Base-by-base conservation (phyloP, 2,888 invertebrate species). In the Ichneumoninae sp. region DNA sequence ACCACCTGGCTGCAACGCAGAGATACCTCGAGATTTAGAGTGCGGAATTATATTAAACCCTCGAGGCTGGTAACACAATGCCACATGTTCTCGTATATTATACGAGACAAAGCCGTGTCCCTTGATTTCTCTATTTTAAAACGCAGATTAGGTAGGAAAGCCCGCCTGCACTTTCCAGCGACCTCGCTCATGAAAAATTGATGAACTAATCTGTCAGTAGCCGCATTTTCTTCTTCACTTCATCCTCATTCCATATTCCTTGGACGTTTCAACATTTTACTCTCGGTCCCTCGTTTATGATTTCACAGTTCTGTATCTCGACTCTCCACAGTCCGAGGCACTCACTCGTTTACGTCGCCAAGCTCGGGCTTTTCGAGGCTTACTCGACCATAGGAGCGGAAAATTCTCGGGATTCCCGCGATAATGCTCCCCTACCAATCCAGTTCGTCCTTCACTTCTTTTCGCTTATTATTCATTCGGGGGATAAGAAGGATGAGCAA, bases 181-280 rank as follows among this genome's bases (percentile, higher is more conserved):
- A 54, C 30, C 44, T 40, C 7, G 52, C 88, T 90, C 89, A 88
- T 90, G 89, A 89, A 90, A 91, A 87, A 90, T 90, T 90, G 88
- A 90, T 89, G 88, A 90, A 89, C 85, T 87, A 88, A 90, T 84
- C 84, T 74, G 73, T 65, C 81, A 36, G 73, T 74, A 69, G 50
- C 73, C 63, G 22, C 60, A 26, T 68, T 68, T 78, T 81, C 68
- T 63, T 69, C 77, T 77, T 16, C 68, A 26, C 73, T 84, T 81
- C 44, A 65, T 74, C 65, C 77, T 81, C 81, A 77, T 74, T 47
- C 74, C 16, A 47, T 81, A 77, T 81, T 68, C 81, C 57, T 78
- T 44, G 52, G 70, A 22, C 68, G 68, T 16, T 60, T 68, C 40
- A 44, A 13, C 44, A 44, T 74, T 54, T 63, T 78, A 63, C 54